Conservation (phyloP, 2,113 vertebrate species). For the Hucho hucho region DNA sequence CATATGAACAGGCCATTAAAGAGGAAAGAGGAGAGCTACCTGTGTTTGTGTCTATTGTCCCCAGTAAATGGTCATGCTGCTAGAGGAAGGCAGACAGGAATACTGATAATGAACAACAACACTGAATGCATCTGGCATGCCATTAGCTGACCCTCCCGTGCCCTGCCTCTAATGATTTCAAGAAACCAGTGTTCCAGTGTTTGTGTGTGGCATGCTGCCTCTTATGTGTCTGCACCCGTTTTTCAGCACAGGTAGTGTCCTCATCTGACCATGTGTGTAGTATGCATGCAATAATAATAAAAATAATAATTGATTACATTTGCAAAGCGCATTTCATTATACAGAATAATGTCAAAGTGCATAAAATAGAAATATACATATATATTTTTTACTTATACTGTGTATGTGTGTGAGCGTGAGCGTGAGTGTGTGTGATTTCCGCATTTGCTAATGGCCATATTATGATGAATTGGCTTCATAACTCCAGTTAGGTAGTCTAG, state of each 20-base stretch:
- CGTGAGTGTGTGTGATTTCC: background rate
- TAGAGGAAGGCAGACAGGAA: constrained; percentile 33
- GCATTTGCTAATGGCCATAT: constrained; percentile 56
- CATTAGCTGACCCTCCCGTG: constrained; percentile 45
- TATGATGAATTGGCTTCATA: constrained; percentile 66
- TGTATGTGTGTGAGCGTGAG: background rate
- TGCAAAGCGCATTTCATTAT: too few species aligned
- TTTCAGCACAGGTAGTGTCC: background rate
- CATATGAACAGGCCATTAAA: constrained; percentile 19
- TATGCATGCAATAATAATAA: constrained; percentile 13
- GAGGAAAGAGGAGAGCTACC: constrained; percentile 8
- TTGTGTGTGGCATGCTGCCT: background rate
- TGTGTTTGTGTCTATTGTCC: constrained; percentile 36
- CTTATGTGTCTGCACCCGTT: background rate
- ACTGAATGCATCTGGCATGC: constrained; percentile 47
- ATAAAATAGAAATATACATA: too few species aligned
- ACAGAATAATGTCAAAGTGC: too few species aligned
- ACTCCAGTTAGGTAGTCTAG: constrained; percentile 61
- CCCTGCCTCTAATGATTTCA: background rate
- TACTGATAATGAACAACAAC: constrained; percentile 56
- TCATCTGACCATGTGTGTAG: constrained; percentile 11
- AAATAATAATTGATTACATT: too few species aligned
- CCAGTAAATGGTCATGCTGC: constrained; percentile 32
- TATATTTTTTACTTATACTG: background rate
- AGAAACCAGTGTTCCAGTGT: background rate